Base-by-base conservation (phyloP, 1,140 invertebrate species). In the Cylas formicarius region DNA sequence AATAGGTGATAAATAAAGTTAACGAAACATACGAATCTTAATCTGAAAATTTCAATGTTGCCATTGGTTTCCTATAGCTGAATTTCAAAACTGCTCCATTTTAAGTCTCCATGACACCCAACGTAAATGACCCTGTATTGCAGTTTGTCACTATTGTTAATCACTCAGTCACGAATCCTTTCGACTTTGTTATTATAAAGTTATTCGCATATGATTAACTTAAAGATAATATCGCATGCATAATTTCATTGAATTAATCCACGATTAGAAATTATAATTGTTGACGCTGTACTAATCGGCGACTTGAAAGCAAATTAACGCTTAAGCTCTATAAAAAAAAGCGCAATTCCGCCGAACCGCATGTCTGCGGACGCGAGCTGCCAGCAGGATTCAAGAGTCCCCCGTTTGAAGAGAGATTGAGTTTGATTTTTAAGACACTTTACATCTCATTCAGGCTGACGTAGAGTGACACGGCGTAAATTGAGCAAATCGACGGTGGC, bases 391-490 rank as follows among this genome's bases (percentile, higher is more conserved):
- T 44, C 48, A 43, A 41, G 48, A 52, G 49, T 24, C 46, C 20
- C 23, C 27, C 39, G 51, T 55, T 57, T 57, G 45, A 55, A 52
- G 50, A 57, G 44, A 59, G 57, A 63, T 63, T 56, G 58, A 61
- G 58, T 61, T 63, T 61, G 61, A 63, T 63, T 63, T 62, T 61
- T 60, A 58, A 63, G 61, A 63, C 61, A 58, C 56, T 61, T 62
- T 61, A 56, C 59, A 60, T 61, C 57, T 60, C 59, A 63, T 61
- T 60, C 59, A 34, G 34, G 35, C 41, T 61, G 59, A 63, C 59
- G 53, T 57, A 49, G 59, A 61, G 59, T 63, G 59, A 63, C 61
- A 54, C 52, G n/a, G 40, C 48, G 57, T 56, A 63, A 63, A 63
- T 63, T 63, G 59, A 61, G 61, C 61, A 63, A 63, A 63, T 63